Evolutionary conservation across 2,888 invertebrate species (phyloP).

Genomic region (Calephelis perditalis): DNA sequence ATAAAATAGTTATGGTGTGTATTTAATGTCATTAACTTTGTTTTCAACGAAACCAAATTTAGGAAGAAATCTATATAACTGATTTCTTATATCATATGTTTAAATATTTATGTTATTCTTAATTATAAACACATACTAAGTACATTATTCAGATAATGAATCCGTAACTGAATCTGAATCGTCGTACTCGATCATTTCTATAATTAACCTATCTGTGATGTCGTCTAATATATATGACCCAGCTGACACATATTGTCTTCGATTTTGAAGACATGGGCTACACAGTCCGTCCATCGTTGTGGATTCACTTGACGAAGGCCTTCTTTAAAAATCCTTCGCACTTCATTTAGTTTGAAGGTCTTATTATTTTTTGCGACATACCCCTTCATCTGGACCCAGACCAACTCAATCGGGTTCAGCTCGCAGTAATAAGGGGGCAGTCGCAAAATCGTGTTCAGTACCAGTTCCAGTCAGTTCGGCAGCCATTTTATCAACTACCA

Average conservation of each 20-base stretch:
- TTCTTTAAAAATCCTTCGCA: not conserved
- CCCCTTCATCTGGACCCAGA: not conserved
- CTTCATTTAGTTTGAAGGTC: not conserved
- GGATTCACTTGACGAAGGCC: not conserved
- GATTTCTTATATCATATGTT: no score
- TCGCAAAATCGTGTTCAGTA: not conserved
- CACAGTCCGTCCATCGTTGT: not conserved
- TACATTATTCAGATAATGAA: not conserved
- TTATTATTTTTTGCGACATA: not conserved
- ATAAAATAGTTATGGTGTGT: no score
- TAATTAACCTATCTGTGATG: not conserved
- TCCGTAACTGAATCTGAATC: not conserved
- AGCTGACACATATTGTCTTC: not conserved
- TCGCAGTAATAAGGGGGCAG: not conserved
- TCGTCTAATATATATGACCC: slow-evolving; percentile 1
- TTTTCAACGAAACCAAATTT: no score
- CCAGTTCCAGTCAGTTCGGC: not conserved
- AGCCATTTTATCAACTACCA: not conserved
- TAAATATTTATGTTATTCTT: no score
- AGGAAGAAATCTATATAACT: no score
- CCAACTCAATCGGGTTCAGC: not conserved
- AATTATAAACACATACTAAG: no score
- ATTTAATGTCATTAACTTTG: no score
- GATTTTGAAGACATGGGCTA: not conserved
- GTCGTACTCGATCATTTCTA: not conserved